Conservation (phyloP, 1,140 invertebrate genomes). For the Vanessa atalanta region DNA sequence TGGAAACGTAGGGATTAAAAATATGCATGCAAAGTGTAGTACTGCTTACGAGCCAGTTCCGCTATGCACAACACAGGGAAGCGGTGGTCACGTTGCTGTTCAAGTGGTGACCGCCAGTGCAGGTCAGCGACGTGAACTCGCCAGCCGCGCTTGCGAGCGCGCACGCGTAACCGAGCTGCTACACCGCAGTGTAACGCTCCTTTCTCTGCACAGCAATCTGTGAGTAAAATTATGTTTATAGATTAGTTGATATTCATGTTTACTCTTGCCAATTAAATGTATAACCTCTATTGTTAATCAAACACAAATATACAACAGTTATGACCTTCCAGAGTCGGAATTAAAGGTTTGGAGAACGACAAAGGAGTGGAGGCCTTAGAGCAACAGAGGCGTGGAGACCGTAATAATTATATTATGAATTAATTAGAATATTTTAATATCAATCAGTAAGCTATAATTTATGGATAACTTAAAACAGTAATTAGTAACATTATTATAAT, state of each 20-base stretch:
- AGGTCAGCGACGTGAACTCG: constrained; percentile 86
- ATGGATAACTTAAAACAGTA: no score
- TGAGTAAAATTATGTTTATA: background rate
- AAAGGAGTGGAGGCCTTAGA: no score
- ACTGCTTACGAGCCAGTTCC: constrained; percentile 84
- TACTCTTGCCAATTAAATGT: no score
- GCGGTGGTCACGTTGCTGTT: constrained; percentile 85
- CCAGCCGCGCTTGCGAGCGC: constrained; percentile 83
- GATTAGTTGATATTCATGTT: background rate
- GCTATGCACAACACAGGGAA: constrained; percentile 88
- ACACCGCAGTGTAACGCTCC: constrained; percentile 84
- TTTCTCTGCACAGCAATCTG: constrained; percentile 85
- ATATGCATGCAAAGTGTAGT: background rate
- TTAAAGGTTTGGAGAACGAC: no score
- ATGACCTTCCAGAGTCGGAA: no score
- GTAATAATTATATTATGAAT: no score
- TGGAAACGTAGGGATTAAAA: background rate
- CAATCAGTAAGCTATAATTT: no score
- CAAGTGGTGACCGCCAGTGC: constrained; percentile 85
- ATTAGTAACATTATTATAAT: no score
- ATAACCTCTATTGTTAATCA: no score
- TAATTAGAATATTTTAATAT: no score
- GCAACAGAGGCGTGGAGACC: no score
- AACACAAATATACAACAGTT: no score
- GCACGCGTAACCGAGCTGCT: constrained; percentile 82